Evolutionary conservation across 2,888 invertebrate species (phyloP).

Genomic region (Nebria salina): DNA sequence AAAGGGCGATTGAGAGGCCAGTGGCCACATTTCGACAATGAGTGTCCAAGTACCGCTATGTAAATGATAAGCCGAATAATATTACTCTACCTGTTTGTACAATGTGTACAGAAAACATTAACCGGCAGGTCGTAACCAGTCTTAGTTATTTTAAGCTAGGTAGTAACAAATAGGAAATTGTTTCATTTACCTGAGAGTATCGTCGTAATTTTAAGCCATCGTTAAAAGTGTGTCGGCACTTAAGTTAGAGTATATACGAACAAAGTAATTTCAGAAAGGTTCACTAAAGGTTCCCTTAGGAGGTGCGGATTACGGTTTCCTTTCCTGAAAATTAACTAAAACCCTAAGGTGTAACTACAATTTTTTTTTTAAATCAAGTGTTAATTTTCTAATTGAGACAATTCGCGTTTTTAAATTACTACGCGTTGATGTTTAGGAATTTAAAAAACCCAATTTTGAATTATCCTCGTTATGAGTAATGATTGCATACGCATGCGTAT

Average conservation of each 20-base stretch:
- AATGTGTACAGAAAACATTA: not conserved
- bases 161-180: not conserved
- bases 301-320: not conserved
- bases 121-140: not conserved
- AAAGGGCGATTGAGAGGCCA: not conserved
- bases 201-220: not conserved
- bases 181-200: not conserved
- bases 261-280: not conserved
- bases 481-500: not conserved
- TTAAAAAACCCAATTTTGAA: too few species aligned
- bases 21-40: not conserved
- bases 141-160: not conserved
- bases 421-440: too few species aligned
- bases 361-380: not conserved
- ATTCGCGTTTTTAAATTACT: too few species aligned
- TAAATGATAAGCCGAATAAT: constrained; percentile 1
- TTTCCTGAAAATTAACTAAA: not conserved
- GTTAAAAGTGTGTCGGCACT: not conserved
- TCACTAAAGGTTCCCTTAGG: not conserved
- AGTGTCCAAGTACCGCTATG: not conserved
- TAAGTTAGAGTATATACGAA: not conserved
- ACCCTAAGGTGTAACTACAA: not conserved
- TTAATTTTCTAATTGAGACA: not conserved
- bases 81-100: not conserved
- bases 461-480: too few species aligned